Evolutionary conservation across 2,113 vertebrate species (phyloP).

Genomic region (Carlito syrichta): DNA sequence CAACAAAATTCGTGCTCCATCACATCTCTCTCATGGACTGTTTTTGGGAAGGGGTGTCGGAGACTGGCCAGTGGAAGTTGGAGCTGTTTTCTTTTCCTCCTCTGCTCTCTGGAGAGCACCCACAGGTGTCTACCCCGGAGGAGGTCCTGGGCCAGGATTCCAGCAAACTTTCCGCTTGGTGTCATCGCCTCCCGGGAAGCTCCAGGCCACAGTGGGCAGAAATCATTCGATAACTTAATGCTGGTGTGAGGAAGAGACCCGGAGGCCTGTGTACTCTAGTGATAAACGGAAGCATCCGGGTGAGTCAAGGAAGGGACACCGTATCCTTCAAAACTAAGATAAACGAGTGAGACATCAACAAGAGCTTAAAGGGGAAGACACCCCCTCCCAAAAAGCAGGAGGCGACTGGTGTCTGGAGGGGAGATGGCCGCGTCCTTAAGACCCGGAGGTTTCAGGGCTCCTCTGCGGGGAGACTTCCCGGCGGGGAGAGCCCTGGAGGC

Average conservation of each 20-base stretch:
- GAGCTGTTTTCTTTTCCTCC: not conserved
- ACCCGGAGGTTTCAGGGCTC: not conserved
- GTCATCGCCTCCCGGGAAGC: not conserved
- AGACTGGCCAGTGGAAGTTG: not conserved
- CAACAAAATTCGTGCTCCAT: not conserved
- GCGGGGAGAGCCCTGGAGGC: not conserved
- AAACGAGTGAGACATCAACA: conserved; percentile 5
- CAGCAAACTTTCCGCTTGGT: not conserved
- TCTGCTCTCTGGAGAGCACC: not conserved
- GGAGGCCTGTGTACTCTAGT: conserved; percentile 8
- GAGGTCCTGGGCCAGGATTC: not conserved
- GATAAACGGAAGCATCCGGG: conserved; percentile 39
- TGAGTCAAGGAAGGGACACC: not conserved
- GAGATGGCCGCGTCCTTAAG: not conserved
- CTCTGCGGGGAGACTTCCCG: not conserved
- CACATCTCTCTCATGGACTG: not conserved
- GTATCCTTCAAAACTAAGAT: not conserved
- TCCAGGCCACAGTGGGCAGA: not conserved
- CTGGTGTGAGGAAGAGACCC: not conserved
- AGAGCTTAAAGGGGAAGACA: not conserved
- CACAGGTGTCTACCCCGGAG: not conserved
- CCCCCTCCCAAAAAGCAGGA: not conserved
- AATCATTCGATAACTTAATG: conserved; percentile 55
- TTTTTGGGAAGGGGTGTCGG: not conserved
- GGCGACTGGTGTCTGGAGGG: not conserved